phyloP scores from a whole-genome alignment of 2,888 invertebrate genomes.

The Ectobius pallidus region DNA sequence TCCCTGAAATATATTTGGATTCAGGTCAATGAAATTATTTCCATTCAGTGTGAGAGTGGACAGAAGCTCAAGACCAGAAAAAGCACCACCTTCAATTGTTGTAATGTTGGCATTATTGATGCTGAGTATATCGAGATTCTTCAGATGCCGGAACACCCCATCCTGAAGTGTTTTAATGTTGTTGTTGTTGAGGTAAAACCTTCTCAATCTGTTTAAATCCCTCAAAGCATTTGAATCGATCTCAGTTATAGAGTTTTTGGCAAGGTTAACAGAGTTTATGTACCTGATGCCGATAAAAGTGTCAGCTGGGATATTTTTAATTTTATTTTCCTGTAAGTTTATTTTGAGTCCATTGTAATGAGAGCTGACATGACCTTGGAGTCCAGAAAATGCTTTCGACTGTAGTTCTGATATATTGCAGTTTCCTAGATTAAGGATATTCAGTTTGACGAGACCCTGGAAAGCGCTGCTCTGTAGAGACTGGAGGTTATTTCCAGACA shows the following conservation, averaged over 20 bases:
- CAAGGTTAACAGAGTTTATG: neutral
- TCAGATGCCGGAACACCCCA: neutral
- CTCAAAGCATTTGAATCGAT: neutral
- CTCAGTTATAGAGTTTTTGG: neutral
- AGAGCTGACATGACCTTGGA: neutral
- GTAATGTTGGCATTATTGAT: neutral
- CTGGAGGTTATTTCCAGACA: neutral
- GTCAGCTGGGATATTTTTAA: neutral
- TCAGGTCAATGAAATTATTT: neutral
- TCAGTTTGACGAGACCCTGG: neutral
- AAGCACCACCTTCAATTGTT: neutral
- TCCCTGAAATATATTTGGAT: neutral
- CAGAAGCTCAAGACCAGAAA: neutral
- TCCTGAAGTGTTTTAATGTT: neutral
- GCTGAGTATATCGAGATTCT: neutral
- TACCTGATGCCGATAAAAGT: neutral
- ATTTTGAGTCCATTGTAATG: conserved; percentile 2
- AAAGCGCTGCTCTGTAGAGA: neutral
- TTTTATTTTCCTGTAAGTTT: neutral
- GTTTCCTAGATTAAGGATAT: neutral
- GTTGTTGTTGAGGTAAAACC: neutral
- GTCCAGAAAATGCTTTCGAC: neutral
- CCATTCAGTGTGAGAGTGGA: neutral
- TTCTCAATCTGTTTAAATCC: neutral
- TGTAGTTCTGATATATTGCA: neutral